Percentiles rank a stretch among this genome's conserved stretches.
phyloP scores from a whole-genome alignment of 2,888 invertebrate genomes.

The Latrodectus elegans region DNA sequence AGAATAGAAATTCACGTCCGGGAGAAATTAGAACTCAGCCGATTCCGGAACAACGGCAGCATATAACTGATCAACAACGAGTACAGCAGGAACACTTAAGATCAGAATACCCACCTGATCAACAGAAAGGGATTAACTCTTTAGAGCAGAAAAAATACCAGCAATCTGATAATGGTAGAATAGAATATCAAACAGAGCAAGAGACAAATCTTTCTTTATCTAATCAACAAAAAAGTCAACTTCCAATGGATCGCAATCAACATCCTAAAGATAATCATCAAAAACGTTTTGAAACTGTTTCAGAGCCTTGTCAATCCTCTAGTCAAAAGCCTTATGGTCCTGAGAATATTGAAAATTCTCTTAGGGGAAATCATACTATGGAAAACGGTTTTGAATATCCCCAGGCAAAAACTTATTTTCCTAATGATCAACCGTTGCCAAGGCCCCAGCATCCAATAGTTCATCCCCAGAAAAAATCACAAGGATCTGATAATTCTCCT shows the following conservation, averaged over 20 bases:
- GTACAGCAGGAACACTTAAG: not conserved
- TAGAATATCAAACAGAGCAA: not conserved
- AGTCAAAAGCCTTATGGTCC: not conserved
- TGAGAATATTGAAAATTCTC: not conserved
- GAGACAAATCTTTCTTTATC: not conserved
- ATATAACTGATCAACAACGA: not conserved
- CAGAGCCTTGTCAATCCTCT: not conserved
- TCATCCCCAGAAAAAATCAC: conserved; percentile 14
- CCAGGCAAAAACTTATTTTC: conserved; percentile 14
- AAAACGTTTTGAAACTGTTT: not conserved
- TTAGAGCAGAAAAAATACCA: not conserved
- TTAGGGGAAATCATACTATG: not conserved
- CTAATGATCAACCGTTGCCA: conserved; percentile 31
- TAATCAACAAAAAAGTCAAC: not conserved
- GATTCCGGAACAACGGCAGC: not conserved
- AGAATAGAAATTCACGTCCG: not conserved
- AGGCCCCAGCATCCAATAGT: conserved; percentile 52
- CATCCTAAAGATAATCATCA: not conserved
- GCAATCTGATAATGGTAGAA: not conserved
- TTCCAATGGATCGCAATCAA: not conserved
- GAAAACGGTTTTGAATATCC: conserved; percentile 30
- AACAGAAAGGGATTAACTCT: conserved; percentile 4
- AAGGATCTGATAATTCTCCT: not conserved
- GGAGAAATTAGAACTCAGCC: no score
- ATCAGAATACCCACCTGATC: conserved; percentile 2